Percentiles rank a stretch among this genome's conserved stretches.
Evolutionary conservation across 2,888 invertebrate species (phyloP).

Genomic region (Platerodrilus igneus): DNA sequence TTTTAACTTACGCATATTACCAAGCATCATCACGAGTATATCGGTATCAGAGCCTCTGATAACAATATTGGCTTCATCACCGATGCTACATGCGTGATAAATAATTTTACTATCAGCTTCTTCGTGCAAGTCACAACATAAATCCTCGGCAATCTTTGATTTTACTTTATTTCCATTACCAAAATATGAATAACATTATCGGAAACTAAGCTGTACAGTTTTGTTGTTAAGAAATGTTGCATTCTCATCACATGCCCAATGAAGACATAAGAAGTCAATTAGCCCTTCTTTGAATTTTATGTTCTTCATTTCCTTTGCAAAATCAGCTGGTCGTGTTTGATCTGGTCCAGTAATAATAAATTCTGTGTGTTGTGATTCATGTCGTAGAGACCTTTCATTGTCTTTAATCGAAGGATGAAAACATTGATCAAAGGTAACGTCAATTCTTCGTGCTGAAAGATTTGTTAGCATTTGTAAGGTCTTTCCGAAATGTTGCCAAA

Average conservation of each 20-base stretch:
- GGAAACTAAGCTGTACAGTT: too few relatives aligned
- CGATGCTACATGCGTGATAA: too few relatives aligned
- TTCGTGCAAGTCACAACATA: too few relatives aligned
- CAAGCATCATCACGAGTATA: too few relatives aligned
- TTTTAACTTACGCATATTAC: too few relatives aligned
- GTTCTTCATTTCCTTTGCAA: slow-evolving; percentile 3
- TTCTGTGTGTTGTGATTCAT: slow-evolving; percentile 1
- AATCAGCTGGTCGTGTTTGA: slow-evolving; percentile 2
- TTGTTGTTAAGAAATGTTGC: slow-evolving; percentile 1
- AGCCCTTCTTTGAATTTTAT: too few relatives aligned
- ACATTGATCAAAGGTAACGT: slow-evolving; percentile 28
- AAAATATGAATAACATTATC: too few relatives aligned
- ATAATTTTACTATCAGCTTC: too few relatives aligned
- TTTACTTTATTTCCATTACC: too few relatives aligned
- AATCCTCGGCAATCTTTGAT: too few relatives aligned
- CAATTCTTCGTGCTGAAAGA: slow-evolving; percentile 26
- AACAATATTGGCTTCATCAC: too few relatives aligned
- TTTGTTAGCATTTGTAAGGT: slow-evolving; percentile 13
- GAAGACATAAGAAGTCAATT: background rate
- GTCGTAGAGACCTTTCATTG: slow-evolving; percentile 4
- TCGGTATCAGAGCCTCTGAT: too few relatives aligned
- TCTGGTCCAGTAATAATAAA: slow-evolving; percentile 2
- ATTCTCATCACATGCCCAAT: slow-evolving; percentile 5
- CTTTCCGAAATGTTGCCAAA: slow-evolving; percentile 27
- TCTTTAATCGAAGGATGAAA: slow-evolving; percentile 7